phyloP scores from a whole-genome alignment of 2,888 invertebrate species.

The Hedychridium roseum region DNA sequence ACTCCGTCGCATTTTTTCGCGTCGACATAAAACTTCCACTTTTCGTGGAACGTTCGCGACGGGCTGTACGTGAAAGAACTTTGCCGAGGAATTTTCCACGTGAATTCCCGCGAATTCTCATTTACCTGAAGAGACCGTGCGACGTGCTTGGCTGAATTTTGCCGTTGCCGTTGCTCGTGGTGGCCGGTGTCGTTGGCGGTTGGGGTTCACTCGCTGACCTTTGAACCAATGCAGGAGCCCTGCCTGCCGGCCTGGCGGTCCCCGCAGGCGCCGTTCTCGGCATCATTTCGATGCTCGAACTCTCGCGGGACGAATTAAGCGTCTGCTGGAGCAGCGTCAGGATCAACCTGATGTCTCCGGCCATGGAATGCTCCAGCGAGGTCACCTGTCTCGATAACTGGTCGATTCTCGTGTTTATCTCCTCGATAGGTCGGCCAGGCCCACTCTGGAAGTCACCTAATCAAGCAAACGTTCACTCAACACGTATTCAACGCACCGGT shows the following conservation, averaged over 20 bases:
- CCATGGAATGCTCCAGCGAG: constrained; percentile 76
- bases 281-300: constrained; percentile 61
- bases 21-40: too few relatives aligned
- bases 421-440: constrained; percentile 65
- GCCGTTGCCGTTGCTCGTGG: constrained; percentile 59
- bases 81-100: too few relatives aligned
- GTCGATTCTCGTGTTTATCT: constrained; percentile 74
- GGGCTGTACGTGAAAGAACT: too few relatives aligned
- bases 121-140: constrained; percentile 58
- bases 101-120: too few relatives aligned
- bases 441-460: constrained; percentile 61
- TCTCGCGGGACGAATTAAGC: constrained; percentile 57
- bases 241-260: constrained; percentile 59
- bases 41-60: too few relatives aligned
- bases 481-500: too few relatives aligned
- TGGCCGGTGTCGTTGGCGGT: constrained; percentile 66
- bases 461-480: too few relatives aligned
- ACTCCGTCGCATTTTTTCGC: too few relatives aligned
- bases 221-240: constrained; percentile 67
- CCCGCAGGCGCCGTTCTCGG: constrained; percentile 73
- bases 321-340: constrained; percentile 72
- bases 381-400: constrained; percentile 75
- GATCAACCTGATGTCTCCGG: constrained; percentile 78
- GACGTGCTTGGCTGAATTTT: constrained; percentile 59
- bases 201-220: constrained; percentile 72